phyloP scores from a whole-genome alignment of 2,797 vertebrate species.

The Anguilla pacifica region DNA sequence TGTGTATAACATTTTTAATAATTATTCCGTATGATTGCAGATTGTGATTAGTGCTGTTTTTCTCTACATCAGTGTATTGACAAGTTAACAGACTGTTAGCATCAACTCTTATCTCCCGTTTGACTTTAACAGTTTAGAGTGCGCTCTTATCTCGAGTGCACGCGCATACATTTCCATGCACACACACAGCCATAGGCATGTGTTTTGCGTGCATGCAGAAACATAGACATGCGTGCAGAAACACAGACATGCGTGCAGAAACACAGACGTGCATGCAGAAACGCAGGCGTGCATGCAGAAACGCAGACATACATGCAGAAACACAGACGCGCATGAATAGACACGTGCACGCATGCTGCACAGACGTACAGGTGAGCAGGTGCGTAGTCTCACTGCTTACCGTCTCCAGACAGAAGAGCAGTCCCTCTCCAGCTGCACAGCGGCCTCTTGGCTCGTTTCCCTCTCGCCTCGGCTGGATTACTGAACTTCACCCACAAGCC shows the following conservation, averaged over 20 bases:
- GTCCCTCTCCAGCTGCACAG: conserved; percentile 27
- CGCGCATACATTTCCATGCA: background rate
- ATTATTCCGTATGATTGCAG: background rate
- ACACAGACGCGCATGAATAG: background rate
- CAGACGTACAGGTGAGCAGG: background rate
- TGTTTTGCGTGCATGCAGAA: background rate
- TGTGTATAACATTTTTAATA: background rate
- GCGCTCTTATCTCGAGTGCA: background rate
- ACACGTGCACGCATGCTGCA: too few species aligned
- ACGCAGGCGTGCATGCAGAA: background rate
- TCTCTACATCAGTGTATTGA: background rate
- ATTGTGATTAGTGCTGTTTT: background rate
- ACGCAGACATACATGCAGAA: background rate
- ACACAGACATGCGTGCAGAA: background rate
- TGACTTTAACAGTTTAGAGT: background rate
- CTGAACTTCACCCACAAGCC: conserved; percentile 71
- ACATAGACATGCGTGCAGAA: background rate
- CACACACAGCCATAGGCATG: background rate
- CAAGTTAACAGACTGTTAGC: background rate
- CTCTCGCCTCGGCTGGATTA: conserved; percentile 83
- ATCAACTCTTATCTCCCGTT: background rate
- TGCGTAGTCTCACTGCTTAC: background rate
- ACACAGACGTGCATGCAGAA: too few species aligned
- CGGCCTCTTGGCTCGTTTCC: conserved; percentile 71
- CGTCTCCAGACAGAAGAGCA: background rate